Evolutionary conservation across 37 sponge, comb jelly and placozoan genomes (phyloP), one percentile per base, ranked within the genome.

Genomic region (Agelas oroides): DNA sequence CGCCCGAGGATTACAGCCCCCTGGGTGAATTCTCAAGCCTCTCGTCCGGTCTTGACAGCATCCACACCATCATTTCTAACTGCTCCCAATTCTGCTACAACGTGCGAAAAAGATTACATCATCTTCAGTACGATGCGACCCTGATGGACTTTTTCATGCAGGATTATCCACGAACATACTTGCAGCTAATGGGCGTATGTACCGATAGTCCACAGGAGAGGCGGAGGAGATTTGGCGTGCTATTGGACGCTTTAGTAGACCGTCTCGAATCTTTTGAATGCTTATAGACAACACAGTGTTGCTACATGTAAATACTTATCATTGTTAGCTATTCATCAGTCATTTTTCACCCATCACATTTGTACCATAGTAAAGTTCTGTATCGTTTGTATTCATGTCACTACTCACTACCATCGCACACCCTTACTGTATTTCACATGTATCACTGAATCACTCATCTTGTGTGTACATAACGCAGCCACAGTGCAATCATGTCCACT

Each of bases 61-160:
- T 89, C 17, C 84, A 65, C 17, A 71, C 60, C 21, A 82, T 93
- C 60, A 24, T 93, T 0, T 13, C 66, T 5, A 70, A 89, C 58
- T 67, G 76, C 16, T 35, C 94, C 0, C 77, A 53, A 21, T 82
- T 89, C 39, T 59, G 58, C 23, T 65, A 58, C 80, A 93, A 93
- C 53, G 79, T 90, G 0, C 76, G 74, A 28, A 89, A 77, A 70
- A 70, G 63, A 28, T 75, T 93, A 0, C 59, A 69, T 2, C 59
- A 56, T 18, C 62, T 65, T 0, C n/a, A 30, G 8, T 89, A 89
- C 63, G 52, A 93, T 52, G 67, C 65, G 8, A 56, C 33, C 18
- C 79, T 93, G n/a, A 89, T 85, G 65, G 90, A 89, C 73, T 93
- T 83, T 46, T 89, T 93, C 55, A 59, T 81, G 73, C 80, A 81